phyloP scores from a whole-genome alignment of 2,797 vertebrate genomes.

The Manis javanica region DNA sequence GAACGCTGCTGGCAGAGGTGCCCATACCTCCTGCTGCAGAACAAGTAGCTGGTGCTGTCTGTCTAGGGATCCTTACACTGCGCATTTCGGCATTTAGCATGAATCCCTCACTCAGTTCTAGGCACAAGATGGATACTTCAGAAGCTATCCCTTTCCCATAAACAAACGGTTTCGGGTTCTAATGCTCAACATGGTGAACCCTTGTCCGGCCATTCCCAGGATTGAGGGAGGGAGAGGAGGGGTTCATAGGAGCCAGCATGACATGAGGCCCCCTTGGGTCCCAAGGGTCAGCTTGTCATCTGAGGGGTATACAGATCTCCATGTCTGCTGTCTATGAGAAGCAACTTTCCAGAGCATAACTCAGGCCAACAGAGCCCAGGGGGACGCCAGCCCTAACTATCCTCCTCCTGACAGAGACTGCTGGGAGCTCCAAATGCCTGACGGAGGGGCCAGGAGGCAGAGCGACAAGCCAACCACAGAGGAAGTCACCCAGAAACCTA shows the following conservation, averaged over 20 bases:
- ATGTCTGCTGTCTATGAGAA: background rate
- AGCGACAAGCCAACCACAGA: background rate
- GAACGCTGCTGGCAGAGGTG: too few species aligned
- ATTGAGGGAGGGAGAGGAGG: background rate
- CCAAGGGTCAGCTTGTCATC: background rate
- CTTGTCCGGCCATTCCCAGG: background rate
- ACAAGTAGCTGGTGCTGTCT: background rate
- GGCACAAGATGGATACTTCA: background rate
- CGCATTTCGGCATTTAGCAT: background rate
- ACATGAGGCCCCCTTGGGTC: background rate
- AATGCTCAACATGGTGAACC: background rate
- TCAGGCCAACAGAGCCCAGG: background rate
- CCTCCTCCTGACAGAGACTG: background rate
- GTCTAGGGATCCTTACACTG: accelerated
- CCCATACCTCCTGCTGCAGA: background rate
- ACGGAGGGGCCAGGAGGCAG: background rate
- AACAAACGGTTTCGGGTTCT: background rate
- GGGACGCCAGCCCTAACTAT: background rate
- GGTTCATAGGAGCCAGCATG: background rate
- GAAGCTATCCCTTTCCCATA: background rate
- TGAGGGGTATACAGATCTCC: background rate
- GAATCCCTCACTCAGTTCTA: background rate
- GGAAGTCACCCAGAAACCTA: background rate
- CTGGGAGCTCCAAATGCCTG: background rate
- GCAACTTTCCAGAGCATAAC: background rate